phyloP scores from a whole-genome alignment of 2,113 vertebrate genomes.

The Tragulus kanchil region DNA sequence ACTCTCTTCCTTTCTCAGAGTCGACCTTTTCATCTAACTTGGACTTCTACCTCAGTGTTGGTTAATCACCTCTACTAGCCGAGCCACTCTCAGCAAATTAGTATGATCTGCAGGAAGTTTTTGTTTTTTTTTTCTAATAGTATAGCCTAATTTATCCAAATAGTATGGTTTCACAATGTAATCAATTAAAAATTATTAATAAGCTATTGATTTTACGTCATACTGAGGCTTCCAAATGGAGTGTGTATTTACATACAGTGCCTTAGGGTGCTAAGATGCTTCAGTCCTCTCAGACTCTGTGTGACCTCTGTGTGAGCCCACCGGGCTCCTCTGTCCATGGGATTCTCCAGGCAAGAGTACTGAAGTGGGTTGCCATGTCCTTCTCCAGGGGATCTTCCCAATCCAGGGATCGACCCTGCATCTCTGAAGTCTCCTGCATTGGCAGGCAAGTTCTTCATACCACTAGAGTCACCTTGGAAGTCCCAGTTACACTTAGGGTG shows the following conservation, averaged over 20 bases:
- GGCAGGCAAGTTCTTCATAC: too few relatives aligned
- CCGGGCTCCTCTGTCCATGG: too few relatives aligned
- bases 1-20: background rate
- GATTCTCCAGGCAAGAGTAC: too few relatives aligned
- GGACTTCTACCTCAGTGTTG: background rate
- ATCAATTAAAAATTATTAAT: background rate
- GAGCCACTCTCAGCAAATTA: slow-evolving; percentile 36
- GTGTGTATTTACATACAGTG: background rate
- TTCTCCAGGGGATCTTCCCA: too few relatives aligned
- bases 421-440: too few relatives aligned
- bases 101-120: background rate
- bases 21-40: background rate
- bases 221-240: background rate
- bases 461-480: too few relatives aligned
- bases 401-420: too few relatives aligned
- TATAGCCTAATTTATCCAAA: background rate
- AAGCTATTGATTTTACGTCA: background rate
- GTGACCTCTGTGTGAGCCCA: too few relatives aligned
- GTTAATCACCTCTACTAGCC: slow-evolving; percentile 10
- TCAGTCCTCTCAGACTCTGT: too few relatives aligned
- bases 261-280: too few relatives aligned
- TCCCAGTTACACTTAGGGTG: background rate
- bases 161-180: background rate
- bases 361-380: too few relatives aligned
- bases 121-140: background rate